These are phyloP conservation scores for Iphiclides podalirius DNA, from an alignment of 2,888 invertebrate genomes.

Conservation along the genomic window DNA sequence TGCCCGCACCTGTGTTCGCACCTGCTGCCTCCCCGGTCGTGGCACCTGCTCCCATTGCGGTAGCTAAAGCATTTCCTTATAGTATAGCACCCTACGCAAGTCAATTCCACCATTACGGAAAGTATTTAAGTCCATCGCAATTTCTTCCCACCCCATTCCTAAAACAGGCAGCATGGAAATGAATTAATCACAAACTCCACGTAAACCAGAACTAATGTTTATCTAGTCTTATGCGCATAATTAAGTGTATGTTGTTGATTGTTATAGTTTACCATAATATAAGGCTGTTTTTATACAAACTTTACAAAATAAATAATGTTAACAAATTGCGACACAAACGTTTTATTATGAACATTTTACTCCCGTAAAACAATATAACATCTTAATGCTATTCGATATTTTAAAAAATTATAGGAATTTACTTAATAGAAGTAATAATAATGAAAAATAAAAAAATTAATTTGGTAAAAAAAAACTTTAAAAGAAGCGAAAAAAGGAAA, in stretches of 20 bases:
- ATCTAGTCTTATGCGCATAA: slow-evolving; percentile 30
- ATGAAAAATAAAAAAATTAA: not conserved
- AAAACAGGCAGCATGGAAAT: slow-evolving; percentile 67
- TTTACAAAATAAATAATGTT: slow-evolving; percentile 40
- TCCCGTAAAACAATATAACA: too few species aligned
- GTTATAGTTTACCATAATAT: slow-evolving; percentile 26
- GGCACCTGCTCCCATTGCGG: slow-evolving; percentile 39
- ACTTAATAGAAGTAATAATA: too few species aligned
- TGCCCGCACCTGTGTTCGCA: slow-evolving; percentile 41
- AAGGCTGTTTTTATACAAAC: slow-evolving; percentile 38
- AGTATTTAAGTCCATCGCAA: slow-evolving; percentile 40
- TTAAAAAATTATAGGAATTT: too few species aligned
- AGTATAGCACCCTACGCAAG: slow-evolving; percentile 29
- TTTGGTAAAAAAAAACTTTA: not conserved
- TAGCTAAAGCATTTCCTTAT: slow-evolving; percentile 41
- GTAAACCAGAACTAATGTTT: slow-evolving; percentile 17
- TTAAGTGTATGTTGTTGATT: slow-evolving; percentile 35
- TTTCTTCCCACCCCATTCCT: slow-evolving; percentile 42
- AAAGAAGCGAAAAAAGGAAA: too few species aligned
- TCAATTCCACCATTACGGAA: slow-evolving; percentile 64
- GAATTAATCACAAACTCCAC: slow-evolving; percentile 41
- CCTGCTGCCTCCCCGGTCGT: slow-evolving; percentile 37
- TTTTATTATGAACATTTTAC: not conserved
- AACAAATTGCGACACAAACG: not conserved
- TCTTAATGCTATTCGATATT: too few species aligned